Evolutionary conservation across 2,113 vertebrate genomes (phyloP).

Genomic region (Tenebrosternarchus preto): DNA sequence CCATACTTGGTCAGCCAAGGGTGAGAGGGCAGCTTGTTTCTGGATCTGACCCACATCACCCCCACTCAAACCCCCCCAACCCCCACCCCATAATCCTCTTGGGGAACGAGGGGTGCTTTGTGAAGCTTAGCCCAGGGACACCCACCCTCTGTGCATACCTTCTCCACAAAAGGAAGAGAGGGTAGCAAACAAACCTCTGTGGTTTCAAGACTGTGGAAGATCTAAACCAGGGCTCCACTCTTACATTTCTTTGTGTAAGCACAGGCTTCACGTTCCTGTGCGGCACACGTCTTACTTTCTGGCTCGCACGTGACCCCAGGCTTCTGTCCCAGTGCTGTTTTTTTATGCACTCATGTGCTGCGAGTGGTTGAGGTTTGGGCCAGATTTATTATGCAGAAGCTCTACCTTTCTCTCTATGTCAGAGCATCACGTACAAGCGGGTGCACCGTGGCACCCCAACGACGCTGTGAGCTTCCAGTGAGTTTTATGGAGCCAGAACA

Average conservation of each 20-base stretch:
- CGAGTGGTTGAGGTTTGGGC: not conserved
- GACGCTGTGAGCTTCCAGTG: too few species aligned
- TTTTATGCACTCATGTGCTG: not conserved
- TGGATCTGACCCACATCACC: conserved; percentile 15
- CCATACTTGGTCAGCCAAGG: conserved; percentile 43
- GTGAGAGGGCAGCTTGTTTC: conserved; percentile 30
- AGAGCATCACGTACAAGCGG: too few species aligned
- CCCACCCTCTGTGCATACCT: conserved; percentile 43
- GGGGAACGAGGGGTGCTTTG: conserved; percentile 22
- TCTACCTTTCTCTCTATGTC: not conserved
- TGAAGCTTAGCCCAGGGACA: conserved; percentile 11
- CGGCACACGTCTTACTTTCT: not conserved
- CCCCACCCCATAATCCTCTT: conserved; percentile 19
- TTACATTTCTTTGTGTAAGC: conserved; percentile 29
- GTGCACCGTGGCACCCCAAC: too few species aligned
- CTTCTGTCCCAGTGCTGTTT: not conserved
- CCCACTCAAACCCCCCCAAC: not conserved
- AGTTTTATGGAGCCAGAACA: not conserved
- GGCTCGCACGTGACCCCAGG: not conserved
- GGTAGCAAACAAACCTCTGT: conserved; percentile 12
- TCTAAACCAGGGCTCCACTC: too few species aligned
- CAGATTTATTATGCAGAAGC: not conserved
- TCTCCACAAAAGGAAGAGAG: conserved; percentile 52
- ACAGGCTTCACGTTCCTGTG: not conserved
- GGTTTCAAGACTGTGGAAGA: conserved; percentile 25